Evolutionary conservation across 2,888 invertebrate species (phyloP), one percentile per base, ranked within the genome.

Genomic region (Papilio protenor): DNA sequence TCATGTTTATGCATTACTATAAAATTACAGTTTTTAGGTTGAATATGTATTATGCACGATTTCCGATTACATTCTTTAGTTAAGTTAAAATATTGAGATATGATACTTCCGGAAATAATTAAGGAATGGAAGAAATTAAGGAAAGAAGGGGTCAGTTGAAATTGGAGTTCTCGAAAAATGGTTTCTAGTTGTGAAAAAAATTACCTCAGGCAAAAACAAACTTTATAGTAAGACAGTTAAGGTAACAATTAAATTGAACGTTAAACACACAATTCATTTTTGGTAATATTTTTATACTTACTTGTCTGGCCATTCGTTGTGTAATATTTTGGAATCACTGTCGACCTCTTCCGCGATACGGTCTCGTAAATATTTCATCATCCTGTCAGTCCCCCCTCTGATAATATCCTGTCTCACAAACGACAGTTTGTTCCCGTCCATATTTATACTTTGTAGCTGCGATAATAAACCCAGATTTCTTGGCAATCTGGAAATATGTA

Each of bases 341-440:
- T 91, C 89, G 59, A 92, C 89, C 71, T 95, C 95, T 40, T 94
- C 91, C 0, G 94, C 88, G 81, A 95, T 91, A 79, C 96, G 96
- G 81, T 97, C 97, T 4, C 96, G 94, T 52, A 97, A 91, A 87
- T 97, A 97, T 88, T 97, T 97, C 88, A 98, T 95, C 87, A 99
- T 96, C 79, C 98, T 93, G 61, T 96, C 95, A 0, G 98, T 98
- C n/a, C 98, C 98, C 79, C 97, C 96, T 87, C 97, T 96, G 75
- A 98, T 95, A 77, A 99, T 96, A 89, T 98, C 98, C 79, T 97
- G 96, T 55, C 98, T 94, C 47, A 99, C 96, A 75, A 96, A 96
- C 84, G 97, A 96, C 82, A 98, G 93, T 84, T 97, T 97, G 92
- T 99, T 99, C 8, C 98, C 98, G 82, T 98, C 98, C 85, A 98